These are phyloP conservation scores for Coluber constrictor DNA, from an alignment of 2,797 vertebrate species.

Conservation along the genomic window DNA sequence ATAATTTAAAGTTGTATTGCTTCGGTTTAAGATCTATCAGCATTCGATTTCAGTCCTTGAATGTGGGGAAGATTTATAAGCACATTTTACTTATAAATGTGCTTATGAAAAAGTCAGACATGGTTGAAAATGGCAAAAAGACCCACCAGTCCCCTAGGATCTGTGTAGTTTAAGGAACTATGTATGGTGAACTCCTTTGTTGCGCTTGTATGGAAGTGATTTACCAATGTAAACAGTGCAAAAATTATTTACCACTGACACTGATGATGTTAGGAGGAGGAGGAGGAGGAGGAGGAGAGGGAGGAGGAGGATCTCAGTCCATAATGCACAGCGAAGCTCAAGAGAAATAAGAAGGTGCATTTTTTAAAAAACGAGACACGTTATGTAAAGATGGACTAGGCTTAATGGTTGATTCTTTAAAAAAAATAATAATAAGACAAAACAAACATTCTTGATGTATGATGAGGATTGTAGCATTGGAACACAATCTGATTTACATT, in stretches of 20 bases:
- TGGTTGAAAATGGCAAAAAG: not conserved
- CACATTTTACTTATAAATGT: not conserved
- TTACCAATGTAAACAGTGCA: not conserved
- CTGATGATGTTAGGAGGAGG: not conserved
- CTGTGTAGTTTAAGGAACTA: not conserved
- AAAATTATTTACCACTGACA: not conserved
- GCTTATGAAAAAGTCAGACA: not conserved
- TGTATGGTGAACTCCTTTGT: not conserved
- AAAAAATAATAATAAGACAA: not conserved
- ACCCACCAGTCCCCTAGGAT: not conserved
- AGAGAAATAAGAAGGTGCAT: not conserved
- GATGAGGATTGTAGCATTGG: not conserved
- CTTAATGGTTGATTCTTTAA: not conserved
- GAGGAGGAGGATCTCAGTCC: not conserved
- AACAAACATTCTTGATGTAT: not conserved
- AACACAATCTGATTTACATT: not conserved
- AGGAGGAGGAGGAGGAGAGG: not conserved
- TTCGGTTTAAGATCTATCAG: not conserved
- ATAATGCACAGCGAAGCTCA: not conserved
- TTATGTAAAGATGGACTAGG: not conserved
- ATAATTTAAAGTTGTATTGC: slow-evolving; percentile 38
- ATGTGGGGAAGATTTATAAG: not conserved
- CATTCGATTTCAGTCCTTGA: not conserved
- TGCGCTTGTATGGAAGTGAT: not conserved
- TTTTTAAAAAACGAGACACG: not conserved